phyloP scores from a whole-genome alignment of 2,113 vertebrate species.

The Motacilla alba region DNA sequence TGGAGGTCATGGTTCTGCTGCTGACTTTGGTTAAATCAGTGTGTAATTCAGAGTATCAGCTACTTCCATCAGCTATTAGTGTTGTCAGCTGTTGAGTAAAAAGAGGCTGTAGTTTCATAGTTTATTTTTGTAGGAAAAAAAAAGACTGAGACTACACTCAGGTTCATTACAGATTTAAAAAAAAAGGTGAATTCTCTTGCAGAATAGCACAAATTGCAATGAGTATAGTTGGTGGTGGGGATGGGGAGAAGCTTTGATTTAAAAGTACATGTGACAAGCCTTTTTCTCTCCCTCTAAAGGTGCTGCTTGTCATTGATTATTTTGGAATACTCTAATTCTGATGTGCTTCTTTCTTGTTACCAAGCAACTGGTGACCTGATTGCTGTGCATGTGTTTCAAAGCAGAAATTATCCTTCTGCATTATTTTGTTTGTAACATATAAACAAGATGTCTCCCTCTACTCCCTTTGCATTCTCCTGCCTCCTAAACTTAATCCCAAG shows the following conservation, averaged over 20 bases:
- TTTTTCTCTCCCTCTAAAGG: slow-evolving; percentile 54
- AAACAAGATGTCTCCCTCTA: background rate
- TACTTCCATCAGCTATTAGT: background rate
- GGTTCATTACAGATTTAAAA: background rate
- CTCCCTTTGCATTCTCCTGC: background rate
- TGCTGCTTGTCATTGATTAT: slow-evolving; percentile 60
- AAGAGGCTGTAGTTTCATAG: background rate
- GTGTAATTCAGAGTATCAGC: background rate
- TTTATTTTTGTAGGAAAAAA: background rate
- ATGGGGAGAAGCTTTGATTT: background rate
- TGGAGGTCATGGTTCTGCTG: background rate
- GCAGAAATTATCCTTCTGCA: slow-evolving; percentile 1
- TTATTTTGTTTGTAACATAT: background rate
- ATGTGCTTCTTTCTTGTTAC: slow-evolving; percentile 45
- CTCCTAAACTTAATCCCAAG: background rate
- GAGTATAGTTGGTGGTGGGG: background rate
- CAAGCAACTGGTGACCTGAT: slow-evolving; percentile 57
- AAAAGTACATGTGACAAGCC: slow-evolving; percentile 18
- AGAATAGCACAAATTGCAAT: background rate
- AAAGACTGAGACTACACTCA: background rate
- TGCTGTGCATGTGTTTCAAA: slow-evolving; percentile 43
- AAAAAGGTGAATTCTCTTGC: background rate
- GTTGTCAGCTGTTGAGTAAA: background rate
- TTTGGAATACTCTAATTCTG: slow-evolving; percentile 40
- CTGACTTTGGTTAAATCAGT: background rate